Percentiles rank a stretch among this genome's conserved stretches.
phyloP scores from a whole-genome alignment of 2,888 invertebrate species.

The Agrilus mali region DNA sequence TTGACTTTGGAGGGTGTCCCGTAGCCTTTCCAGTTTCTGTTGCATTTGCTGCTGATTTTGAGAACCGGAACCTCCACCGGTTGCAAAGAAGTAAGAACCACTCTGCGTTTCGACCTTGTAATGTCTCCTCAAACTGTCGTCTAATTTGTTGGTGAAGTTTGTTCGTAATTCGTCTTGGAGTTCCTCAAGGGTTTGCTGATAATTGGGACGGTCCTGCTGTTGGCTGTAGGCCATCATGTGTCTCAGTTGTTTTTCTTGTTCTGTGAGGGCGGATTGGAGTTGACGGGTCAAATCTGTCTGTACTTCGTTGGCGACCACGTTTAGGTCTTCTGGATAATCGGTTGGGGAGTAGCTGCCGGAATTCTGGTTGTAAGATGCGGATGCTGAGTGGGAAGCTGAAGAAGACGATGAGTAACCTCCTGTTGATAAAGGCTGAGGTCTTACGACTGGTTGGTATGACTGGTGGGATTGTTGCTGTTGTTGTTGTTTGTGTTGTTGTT shows the following conservation, averaged over 20 bases:
- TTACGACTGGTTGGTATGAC: too few relatives aligned
- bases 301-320: conserved; percentile 4
- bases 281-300: conserved; percentile 24
- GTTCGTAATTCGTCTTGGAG: conserved; percentile 27
- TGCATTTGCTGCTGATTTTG: conserved; percentile 16
- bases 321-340: too few relatives aligned
- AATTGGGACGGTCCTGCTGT: conserved; percentile 9
- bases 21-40: conserved; percentile 22
- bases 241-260: conserved; percentile 12
- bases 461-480: not conserved
- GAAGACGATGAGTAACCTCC: not conserved
- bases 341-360: not conserved
- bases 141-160: conserved; percentile 26
- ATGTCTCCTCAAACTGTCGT: conserved; percentile 17
- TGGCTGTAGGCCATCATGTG: conserved; percentile 12
- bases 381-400: not conserved
- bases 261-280: conserved; percentile 20
- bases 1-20: conserved; percentile 24
- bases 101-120: conserved; percentile 15
- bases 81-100: conserved; percentile 16
- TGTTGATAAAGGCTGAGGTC: too few relatives aligned
- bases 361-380: not conserved
- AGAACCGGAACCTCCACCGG: conserved; percentile 14
- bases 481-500: not conserved
- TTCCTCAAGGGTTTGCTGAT: conserved; percentile 20